A percentile compares a stretch with the other conserved stretches of the same genome.
These are phyloP conservation scores for Dione vanillae DNA, from an alignment of 2,888 invertebrate species.

Conservation along the genomic window DNA sequence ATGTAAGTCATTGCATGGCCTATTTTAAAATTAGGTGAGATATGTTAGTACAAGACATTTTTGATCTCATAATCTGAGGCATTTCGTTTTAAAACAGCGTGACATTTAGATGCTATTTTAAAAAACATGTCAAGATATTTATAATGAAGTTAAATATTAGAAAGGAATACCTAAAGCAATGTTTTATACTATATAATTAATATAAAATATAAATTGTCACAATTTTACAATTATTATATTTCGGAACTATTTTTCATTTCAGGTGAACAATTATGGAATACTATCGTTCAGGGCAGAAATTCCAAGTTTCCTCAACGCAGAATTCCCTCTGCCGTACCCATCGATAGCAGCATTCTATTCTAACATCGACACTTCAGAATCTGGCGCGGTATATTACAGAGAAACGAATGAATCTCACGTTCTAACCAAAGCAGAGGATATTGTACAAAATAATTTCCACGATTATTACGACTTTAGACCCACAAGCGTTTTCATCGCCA, in stretches of 20 bases:
- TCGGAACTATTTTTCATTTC: conserved; percentile 54
- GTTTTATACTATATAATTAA: too few species aligned
- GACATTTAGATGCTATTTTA: too few species aligned
- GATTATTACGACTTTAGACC: conserved; percentile 90
- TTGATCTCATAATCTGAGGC: background rate
- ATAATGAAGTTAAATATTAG: too few species aligned
- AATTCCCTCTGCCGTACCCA: conserved; percentile 95
- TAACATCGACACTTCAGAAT: conserved; percentile 92
- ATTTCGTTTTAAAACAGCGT: background rate
- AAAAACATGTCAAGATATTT: too few species aligned
- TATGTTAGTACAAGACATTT: conserved; percentile 8
- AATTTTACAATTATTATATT: background rate
- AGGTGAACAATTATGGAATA: conserved; percentile 97
- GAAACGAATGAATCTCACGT: conserved; percentile 86
- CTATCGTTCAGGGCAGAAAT: conserved; percentile 95
- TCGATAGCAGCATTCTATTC: conserved; percentile 95
- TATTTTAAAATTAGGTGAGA: conserved; percentile 13
- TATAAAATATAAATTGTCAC: too few species aligned
- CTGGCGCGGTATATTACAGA: conserved; percentile 90
- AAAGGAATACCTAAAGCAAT: too few species aligned
- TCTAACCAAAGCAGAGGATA: conserved; percentile 87
- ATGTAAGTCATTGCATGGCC: background rate
- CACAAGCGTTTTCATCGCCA: conserved; percentile 91
- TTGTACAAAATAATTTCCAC: conserved; percentile 89
- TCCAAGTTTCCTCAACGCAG: conserved; percentile 92